Percentiles rank a stretch among this genome's conserved stretches.
These are phyloP conservation scores for Apantesis nais DNA, from an alignment of 2,888 invertebrate species.

Conservation along the genomic window DNA sequence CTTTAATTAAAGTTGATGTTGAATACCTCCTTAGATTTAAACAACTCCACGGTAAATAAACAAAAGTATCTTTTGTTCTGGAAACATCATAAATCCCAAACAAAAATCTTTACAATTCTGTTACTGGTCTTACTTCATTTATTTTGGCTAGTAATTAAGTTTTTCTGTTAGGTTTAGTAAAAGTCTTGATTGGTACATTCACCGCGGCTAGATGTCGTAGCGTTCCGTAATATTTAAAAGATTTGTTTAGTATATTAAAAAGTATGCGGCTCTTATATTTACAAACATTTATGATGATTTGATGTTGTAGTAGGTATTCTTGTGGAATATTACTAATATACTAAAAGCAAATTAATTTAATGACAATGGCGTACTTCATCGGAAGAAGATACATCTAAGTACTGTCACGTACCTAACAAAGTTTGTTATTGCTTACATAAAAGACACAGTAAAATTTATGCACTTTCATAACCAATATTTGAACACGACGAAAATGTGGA, in stretches of 20 bases:
- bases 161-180: background rate
- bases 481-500: background rate
- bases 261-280: too few species aligned
- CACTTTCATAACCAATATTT: too few species aligned
- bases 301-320: too few species aligned
- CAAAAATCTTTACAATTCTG: background rate
- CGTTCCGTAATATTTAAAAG: too few species aligned
- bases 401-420: background rate
- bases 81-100: background rate
- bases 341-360: too few species aligned
- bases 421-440: background rate
- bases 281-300: too few species aligned
- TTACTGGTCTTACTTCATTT: background rate
- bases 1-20: conserved; percentile 25
- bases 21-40: conserved; percentile 5
- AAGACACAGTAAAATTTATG: too few species aligned
- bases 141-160: background rate
- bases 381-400: background rate
- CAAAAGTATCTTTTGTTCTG: background rate
- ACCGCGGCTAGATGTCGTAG: background rate
- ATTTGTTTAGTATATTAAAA: too few species aligned
- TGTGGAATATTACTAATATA: too few species aligned
- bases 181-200: background rate
- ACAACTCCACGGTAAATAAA: background rate
- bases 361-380: too few species aligned